phyloP scores from a whole-genome alignment of 2,113 vertebrate species.

The Notarius lentiginosus region DNA sequence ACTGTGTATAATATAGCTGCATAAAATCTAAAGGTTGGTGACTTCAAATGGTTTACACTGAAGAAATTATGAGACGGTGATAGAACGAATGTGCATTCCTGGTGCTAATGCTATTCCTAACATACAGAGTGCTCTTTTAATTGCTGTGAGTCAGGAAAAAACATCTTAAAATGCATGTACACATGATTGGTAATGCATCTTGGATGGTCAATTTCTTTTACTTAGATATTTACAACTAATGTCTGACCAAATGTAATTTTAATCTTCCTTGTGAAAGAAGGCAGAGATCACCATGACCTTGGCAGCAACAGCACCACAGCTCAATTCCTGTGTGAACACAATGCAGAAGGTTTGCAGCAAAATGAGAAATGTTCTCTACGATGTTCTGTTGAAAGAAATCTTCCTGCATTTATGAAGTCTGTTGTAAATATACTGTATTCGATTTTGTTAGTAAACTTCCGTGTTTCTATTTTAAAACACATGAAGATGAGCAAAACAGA shows the following conservation, averaged over 20 bases:
- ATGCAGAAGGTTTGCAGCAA: background rate
- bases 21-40: background rate
- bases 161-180: background rate
- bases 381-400: background rate
- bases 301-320: background rate
- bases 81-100: background rate
- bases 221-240: background rate
- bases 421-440: background rate
- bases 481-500: too few relatives aligned
- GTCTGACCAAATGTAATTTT: background rate
- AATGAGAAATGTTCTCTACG: background rate
- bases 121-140: background rate
- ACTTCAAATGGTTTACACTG: background rate
- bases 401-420: background rate
- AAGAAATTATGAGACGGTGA: background rate
- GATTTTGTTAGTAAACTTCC: background rate
- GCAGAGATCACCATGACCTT: constrained; percentile 5
- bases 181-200: background rate
- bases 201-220: background rate
- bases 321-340: background rate
- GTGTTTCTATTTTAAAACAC: background rate
- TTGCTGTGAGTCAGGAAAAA: background rate
- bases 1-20: background rate
- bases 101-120: background rate
- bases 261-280: background rate